These are phyloP conservation scores for Drosophila sucinea DNA, from an alignment of 1,140 invertebrate genomes.

Conservation along the genomic window DNA sequence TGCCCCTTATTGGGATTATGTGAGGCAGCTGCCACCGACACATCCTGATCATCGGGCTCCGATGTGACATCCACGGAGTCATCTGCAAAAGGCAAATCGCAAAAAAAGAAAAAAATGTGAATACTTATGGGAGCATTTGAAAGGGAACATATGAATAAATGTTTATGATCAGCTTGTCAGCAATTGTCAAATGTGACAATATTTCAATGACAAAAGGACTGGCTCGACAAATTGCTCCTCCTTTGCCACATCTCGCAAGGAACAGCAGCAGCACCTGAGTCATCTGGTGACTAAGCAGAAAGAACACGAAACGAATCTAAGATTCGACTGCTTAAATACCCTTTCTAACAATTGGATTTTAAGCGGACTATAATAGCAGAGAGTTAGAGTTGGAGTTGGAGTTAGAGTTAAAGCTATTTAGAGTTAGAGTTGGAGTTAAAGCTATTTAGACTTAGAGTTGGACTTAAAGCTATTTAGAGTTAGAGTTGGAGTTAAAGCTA, in stretches of 20 bases:
- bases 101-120: constrained; percentile 20
- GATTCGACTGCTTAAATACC: neutral
- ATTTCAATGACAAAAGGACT: constrained; percentile 64
- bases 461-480: too few species aligned
- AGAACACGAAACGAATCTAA: neutral
- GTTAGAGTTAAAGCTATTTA: too few species aligned
- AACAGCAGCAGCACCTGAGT: constrained; percentile 53
- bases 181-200: constrained; percentile 74
- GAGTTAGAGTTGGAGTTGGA: too few species aligned
- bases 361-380: too few species aligned
- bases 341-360: neutral
- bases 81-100: constrained; percentile 83
- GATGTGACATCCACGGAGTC: constrained; percentile 86
- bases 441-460: too few species aligned
- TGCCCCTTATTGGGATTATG: constrained; percentile 85
- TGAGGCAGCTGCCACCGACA: constrained; percentile 81
- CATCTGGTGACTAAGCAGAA: constrained; percentile 31
- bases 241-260: neutral
- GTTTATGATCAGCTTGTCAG: constrained; percentile 52
- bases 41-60: constrained; percentile 84
- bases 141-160: constrained; percentile 32
- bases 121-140: constrained; percentile 33
- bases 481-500: too few species aligned
- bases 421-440: too few species aligned
- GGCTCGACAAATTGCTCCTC: constrained; percentile 57